Conservation (phyloP, 2,888 invertebrate species). For the Hyles lineata region DNA sequence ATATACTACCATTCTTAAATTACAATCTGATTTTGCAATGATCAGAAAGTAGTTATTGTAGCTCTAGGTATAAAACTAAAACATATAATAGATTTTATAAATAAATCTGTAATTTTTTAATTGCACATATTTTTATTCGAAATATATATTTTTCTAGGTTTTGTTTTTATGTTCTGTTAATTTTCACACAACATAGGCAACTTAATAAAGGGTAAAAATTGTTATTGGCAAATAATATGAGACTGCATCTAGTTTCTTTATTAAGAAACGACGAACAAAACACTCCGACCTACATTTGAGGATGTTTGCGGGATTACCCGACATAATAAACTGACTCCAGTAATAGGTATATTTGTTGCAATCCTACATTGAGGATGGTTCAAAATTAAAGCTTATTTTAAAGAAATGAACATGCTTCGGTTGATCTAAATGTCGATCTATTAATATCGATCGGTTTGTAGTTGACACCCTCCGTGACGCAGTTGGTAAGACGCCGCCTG, state of each 20-base stretch:
- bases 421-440: no score
- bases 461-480: no score
- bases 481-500: no score
- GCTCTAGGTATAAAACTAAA: no score
- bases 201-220: background rate
- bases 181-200: background rate
- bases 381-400: background rate
- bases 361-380: background rate
- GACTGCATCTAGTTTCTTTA: background rate
- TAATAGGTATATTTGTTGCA: background rate
- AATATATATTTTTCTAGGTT: no score
- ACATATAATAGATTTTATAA: no score
- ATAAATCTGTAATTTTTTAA: background rate
- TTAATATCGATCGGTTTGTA: no score
- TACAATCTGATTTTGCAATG: no score
- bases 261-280: background rate
- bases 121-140: background rate
- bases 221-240: background rate
- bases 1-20: no score
- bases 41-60: background rate
- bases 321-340: background rate
- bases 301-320: background rate
- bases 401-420: no score
- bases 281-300: constrained; percentile 2
- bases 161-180: background rate